Percentiles rank a stretch among this genome's conserved stretches.
These are phyloP conservation scores for Zaprionus ghesquierei DNA, from an alignment of 1,140 invertebrate genomes.

Conservation along the genomic window DNA sequence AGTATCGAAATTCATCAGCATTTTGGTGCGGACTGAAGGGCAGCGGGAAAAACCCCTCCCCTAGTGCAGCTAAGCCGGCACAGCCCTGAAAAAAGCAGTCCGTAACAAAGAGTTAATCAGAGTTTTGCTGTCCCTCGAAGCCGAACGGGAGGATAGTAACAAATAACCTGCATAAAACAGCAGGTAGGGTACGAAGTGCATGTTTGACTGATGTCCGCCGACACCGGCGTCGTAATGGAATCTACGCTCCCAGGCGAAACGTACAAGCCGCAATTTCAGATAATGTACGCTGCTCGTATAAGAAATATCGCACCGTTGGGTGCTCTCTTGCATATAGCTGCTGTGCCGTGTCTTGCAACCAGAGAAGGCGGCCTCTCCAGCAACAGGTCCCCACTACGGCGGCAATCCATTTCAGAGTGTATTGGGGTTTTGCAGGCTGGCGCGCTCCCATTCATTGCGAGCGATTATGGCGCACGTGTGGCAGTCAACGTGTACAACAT, in stretches of 20 bases:
- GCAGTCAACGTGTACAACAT: conserved; percentile 98
- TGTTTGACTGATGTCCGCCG: conserved; percentile 97
- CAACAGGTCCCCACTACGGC: conserved; percentile 97
- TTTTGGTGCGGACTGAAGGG: too few relatives aligned
- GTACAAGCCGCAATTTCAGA: conserved; percentile 93
- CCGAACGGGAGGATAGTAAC: conserved; percentile 73
- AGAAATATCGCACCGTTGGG: conserved; percentile 93
- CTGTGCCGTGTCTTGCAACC: conserved; percentile 95
- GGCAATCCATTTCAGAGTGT: conserved; percentile 98
- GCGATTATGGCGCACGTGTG: conserved; percentile 97
- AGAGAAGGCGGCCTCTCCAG: conserved; percentile 96
- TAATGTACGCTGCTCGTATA: conserved; percentile 96
- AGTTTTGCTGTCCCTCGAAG: conserved; percentile 88
- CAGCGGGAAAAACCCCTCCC: too few relatives aligned
- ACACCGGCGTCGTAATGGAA: conserved; percentile 99
- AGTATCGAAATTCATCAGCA: too few relatives aligned
- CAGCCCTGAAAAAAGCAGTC: too few relatives aligned
- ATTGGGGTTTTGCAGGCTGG: conserved; percentile 98
- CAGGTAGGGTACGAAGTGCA: conserved; percentile 97
- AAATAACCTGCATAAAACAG: conserved; percentile 98
- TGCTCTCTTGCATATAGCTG: conserved; percentile 93
- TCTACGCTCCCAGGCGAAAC: conserved; percentile 96
- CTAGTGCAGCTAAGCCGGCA: too few relatives aligned
- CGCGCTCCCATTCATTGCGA: conserved; percentile 98
- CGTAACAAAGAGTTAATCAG: conserved; percentile 87